Evolutionary conservation across 1,140 invertebrate genomes (phyloP).

Genomic region (Xylocopa sonorina): DNA sequence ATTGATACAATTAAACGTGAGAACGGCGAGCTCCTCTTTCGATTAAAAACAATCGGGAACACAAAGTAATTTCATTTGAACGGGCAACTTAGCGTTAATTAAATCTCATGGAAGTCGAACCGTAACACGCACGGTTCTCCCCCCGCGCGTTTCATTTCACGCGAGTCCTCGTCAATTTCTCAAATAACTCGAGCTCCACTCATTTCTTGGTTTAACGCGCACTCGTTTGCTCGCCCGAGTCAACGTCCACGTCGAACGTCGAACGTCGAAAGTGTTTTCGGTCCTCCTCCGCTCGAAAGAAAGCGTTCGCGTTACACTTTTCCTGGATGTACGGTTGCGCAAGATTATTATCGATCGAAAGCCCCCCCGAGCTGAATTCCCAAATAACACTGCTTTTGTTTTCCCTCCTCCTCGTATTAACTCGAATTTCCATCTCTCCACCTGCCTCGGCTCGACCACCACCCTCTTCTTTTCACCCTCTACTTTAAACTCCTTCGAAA

Average conservation of each 20-base stretch:
- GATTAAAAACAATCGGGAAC: slow-evolving; percentile 11
- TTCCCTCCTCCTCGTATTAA: slow-evolving; percentile 13
- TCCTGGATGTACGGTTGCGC: slow-evolving; percentile 12
- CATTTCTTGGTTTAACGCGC: background rate
- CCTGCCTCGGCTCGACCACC: background rate
- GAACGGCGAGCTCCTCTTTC: background rate
- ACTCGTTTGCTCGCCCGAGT: no score
- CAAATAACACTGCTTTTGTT: slow-evolving; percentile 55
- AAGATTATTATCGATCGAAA: slow-evolving; percentile 64
- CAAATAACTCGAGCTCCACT: background rate
- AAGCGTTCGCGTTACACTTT: slow-evolving; percentile 41
- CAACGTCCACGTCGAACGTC: background rate
- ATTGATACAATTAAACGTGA: background rate
- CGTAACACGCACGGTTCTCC: no score
- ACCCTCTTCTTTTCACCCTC: background rate
- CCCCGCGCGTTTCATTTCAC: background rate
- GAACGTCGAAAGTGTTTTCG: slow-evolving; percentile 7
- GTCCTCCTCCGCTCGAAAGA: slow-evolving; percentile 3
- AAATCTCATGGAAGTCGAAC: background rate
- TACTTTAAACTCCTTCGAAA: background rate
- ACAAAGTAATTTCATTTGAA: slow-evolving; percentile 14
- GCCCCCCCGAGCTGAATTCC: slow-evolving; percentile 49
- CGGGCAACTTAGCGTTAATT: slow-evolving; percentile 6
- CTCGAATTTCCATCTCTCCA: slow-evolving; percentile 28
- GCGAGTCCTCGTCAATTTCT: background rate